A percentile compares a stretch with the other conserved stretches of the same genome.
Conservation (phyloP, 2,888 invertebrate genomes). For the Oxytorus armatus region DNA sequence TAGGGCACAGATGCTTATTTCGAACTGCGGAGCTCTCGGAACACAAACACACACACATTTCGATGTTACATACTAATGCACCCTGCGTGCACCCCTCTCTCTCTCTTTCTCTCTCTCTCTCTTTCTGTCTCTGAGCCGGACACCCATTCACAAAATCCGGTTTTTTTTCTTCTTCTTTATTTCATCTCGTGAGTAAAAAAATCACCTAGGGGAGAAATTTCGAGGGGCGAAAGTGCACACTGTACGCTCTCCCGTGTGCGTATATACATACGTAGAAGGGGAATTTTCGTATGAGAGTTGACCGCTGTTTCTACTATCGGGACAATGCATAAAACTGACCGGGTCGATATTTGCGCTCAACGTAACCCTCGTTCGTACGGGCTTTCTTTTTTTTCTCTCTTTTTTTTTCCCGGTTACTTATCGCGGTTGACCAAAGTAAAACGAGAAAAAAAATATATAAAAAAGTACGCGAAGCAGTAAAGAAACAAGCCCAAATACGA, state of each 20-base stretch:
- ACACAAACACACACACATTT: conserved; percentile 25
- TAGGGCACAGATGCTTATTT: conserved; percentile 82
- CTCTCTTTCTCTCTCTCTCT: conserved; percentile 7
- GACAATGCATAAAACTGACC: conserved; percentile 54
- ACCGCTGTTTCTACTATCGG: conserved; percentile 59
- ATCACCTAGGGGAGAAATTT: conserved; percentile 60
- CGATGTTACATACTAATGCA: conserved; percentile 45
- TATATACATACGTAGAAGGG: conserved; percentile 15
- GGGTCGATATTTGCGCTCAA: conserved; percentile 50
- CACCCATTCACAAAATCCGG: conserved; percentile 80
- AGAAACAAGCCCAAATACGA: background rate
- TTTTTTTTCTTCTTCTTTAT: conserved; percentile 80
- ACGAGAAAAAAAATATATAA: conserved; percentile 25
- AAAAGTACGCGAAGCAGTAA: background rate
- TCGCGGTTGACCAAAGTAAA: conserved; percentile 11
- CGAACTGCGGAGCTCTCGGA: conserved; percentile 61
- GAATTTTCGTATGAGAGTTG: conserved; percentile 50
- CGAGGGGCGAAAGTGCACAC: conserved; percentile 50
- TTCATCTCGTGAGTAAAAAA: conserved; percentile 63
- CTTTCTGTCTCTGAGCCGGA: conserved; percentile 53
- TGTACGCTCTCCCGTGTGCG: conserved; percentile 1
- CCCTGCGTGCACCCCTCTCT: conserved; percentile 43
- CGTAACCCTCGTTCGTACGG: conserved; percentile 2
- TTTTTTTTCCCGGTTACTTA: conserved; percentile 19
- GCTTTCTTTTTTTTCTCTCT: no score